Conservation (phyloP, 1,140 invertebrate species). For the Aplysia californica region DNA sequence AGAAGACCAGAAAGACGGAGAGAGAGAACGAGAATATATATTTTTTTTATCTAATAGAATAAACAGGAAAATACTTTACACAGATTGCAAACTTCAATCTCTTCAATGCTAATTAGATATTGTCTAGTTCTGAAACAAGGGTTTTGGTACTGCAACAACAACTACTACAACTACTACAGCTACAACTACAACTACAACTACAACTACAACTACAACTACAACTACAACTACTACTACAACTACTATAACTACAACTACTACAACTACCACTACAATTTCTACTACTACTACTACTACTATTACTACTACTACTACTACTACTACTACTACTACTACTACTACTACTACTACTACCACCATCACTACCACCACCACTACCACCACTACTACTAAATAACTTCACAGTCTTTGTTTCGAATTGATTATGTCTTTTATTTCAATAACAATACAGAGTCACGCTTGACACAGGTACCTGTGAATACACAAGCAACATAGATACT, state of each 20-base stretch:
- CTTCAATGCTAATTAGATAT: too few species aligned
- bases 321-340: background rate
- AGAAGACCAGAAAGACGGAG: too few species aligned
- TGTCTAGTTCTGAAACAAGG: too few species aligned
- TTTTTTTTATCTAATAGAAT: too few species aligned
- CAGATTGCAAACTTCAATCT: too few species aligned
- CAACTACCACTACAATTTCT: background rate
- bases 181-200: background rate
- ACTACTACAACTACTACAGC: background rate
- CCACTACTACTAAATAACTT: background rate
- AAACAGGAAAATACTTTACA: too few species aligned
- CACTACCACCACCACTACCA: background rate
- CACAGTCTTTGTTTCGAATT: too few species aligned
- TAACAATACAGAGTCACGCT: too few species aligned
- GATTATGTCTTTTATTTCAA: too few species aligned
- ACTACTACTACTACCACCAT: background rate
- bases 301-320: background rate
- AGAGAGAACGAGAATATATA: too few species aligned
- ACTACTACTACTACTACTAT: background rate
- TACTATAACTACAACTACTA: background rate
- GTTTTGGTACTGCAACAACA: background rate
- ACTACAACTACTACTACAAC: background rate
- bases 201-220: background rate
- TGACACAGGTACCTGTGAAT: too few species aligned
- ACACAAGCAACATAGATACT: too few species aligned